Evolutionary conservation across 2,113 vertebrate genomes (phyloP).

Genomic region (Actinemys pallida): DNA sequence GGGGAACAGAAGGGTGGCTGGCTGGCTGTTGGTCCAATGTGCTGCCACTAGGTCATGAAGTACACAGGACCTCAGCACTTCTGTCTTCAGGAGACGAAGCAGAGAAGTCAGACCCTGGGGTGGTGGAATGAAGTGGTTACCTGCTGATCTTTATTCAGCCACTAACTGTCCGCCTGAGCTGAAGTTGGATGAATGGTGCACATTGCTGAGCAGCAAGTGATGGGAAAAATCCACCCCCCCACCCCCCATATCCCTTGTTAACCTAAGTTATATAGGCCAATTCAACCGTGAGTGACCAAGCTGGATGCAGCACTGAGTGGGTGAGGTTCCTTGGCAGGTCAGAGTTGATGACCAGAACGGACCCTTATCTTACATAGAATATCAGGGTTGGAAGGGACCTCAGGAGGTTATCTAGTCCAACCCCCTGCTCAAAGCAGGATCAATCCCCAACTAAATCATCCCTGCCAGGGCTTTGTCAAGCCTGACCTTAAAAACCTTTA

Average conservation of each 20-base stretch:
- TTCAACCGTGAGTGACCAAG: neutral
- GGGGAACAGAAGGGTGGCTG: neutral
- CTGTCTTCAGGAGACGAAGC: too few species aligned
- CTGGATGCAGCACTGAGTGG: neutral
- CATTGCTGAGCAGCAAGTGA: neutral
- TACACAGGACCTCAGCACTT: neutral
- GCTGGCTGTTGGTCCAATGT: neutral
- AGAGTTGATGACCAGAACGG: neutral
- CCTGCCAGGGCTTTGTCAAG: too few species aligned
- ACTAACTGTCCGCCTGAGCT: neutral
- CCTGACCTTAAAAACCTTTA: too few species aligned
- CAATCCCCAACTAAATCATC: too few species aligned
- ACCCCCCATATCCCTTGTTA: neutral
- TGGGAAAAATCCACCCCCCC: neutral
- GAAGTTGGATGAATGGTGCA: neutral
- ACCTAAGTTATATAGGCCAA: neutral
- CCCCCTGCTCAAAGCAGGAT: too few species aligned
- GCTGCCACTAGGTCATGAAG: too few species aligned
- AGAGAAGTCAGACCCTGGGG: too few species aligned
- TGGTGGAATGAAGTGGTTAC: neutral
- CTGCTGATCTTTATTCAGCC: neutral
- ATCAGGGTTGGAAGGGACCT: too few species aligned
- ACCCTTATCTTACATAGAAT: neutral
- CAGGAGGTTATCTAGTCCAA: too few species aligned
- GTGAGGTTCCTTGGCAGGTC: neutral